phyloP scores from a whole-genome alignment of 2,113 vertebrate species.

The Hemiprocne comata region DNA sequence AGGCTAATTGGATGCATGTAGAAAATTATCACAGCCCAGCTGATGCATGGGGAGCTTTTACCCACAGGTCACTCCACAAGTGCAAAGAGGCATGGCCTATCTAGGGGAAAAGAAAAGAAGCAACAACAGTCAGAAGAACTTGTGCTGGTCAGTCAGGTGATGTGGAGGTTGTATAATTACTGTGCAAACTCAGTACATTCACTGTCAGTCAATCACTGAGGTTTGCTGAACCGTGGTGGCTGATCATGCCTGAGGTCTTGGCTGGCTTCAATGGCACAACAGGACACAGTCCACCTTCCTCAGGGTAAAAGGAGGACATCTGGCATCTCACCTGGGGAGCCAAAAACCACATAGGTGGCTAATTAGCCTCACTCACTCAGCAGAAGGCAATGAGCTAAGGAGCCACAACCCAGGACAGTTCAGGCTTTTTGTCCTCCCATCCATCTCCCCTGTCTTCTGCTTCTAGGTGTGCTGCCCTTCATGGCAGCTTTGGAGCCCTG shows the following conservation, averaged over 20 bases:
- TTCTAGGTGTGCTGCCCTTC: background rate
- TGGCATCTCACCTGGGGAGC: background rate
- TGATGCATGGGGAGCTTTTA: background rate
- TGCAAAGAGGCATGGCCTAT: background rate
- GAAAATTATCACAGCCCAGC: background rate
- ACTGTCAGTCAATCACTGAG: no score
- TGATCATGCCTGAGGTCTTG: background rate
- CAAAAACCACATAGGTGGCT: rapidly evolving
- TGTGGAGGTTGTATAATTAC: background rate
- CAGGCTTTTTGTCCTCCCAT: background rate
- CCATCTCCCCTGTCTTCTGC: background rate
- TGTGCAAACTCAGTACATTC: background rate
- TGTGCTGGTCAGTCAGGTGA: background rate
- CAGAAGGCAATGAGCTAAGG: background rate
- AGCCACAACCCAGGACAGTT: background rate
- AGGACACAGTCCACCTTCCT: background rate
- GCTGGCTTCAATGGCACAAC: background rate
- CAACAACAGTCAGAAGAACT: background rate
- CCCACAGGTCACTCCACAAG: background rate
- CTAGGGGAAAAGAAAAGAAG: background rate
- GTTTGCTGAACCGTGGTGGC: background rate
- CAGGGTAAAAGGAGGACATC: background rate
- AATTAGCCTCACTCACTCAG: background rate
- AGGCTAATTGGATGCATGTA: background rate
- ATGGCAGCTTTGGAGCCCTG: background rate